A percentile compares a stretch with the other conserved stretches of the same genome.
Evolutionary conservation across 2,888 invertebrate species (phyloP).

Genomic region (Drosophila atripex): DNA sequence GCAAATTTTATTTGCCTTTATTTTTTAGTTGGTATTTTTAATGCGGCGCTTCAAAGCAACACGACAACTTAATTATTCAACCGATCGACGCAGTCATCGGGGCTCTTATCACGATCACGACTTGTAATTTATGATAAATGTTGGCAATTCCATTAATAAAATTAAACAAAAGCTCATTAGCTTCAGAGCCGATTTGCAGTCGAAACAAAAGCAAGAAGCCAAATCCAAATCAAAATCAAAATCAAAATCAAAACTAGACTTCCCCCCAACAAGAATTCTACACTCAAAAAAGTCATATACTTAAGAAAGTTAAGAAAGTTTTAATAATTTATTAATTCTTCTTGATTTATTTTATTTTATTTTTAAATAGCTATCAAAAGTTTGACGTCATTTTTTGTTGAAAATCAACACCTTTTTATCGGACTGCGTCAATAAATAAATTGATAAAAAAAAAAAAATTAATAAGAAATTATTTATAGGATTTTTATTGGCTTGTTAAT

Average conservation of each 20-base stretch:
- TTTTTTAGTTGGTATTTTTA: neutral
- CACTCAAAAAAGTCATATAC: neutral
- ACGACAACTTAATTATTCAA: conserved; percentile 75
- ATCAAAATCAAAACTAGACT: neutral
- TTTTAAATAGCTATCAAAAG: too few relatives aligned
- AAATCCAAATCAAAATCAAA: neutral
- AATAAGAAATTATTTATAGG: neutral
- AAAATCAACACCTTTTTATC: conserved; percentile 1
- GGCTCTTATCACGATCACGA: conserved; percentile 76
- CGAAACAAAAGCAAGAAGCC: conserved; percentile 49
- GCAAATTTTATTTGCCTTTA: conserved; percentile 52
- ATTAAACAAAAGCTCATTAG: conserved; percentile 78
- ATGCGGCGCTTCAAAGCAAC: conserved; percentile 42
- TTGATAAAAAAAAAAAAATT: too few relatives aligned
- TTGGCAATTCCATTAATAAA: conserved; percentile 80
- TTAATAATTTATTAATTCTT: neutral
- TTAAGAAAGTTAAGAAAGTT: neutral
- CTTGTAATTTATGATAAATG: conserved; percentile 79
- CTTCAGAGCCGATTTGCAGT: conserved; percentile 33
- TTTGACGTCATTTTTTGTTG: neutral
- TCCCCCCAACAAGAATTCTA: neutral
- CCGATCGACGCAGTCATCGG: conserved; percentile 33
- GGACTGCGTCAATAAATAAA: neutral
- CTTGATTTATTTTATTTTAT: too few relatives aligned
- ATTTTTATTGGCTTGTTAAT: too few relatives aligned